A percentile compares a stretch with the other conserved stretches of the same genome.
Conservation (phyloP, 2,113 vertebrate genomes). For the Crypturellus undulatus region DNA sequence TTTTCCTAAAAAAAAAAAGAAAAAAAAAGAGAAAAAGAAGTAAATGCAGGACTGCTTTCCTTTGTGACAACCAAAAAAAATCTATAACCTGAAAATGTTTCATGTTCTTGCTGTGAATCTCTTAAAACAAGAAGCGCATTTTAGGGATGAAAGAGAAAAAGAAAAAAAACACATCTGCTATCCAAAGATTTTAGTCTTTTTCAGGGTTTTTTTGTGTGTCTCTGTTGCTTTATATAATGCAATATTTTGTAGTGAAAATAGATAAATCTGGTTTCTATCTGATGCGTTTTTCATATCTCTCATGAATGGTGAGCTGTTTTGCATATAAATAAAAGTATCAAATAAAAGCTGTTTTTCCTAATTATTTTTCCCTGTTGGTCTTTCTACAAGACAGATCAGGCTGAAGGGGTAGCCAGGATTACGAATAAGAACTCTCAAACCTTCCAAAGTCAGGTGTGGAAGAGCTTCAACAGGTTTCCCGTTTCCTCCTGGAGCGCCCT, state of each 20-base stretch:
- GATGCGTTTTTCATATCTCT: constrained; percentile 94
- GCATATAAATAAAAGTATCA: constrained; percentile 91
- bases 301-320: constrained; percentile 91
- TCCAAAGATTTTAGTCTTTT: constrained; percentile 99
- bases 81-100: constrained; percentile 84
- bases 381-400: neutral
- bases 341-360: constrained; percentile 78
- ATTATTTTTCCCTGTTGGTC: constrained; percentile 49
- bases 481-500: neutral
- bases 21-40: constrained; percentile 6
- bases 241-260: constrained; percentile 98
- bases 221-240: constrained; percentile 95
- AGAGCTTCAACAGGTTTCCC: constrained; percentile 57
- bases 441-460: fast-evolving
- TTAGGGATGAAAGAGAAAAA: constrained; percentile 80
- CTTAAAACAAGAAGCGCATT: constrained; percentile 86
- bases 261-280: constrained; percentile 95
- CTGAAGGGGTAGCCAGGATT: neutral
- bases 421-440: neutral
- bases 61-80: constrained; percentile 93
- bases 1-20: constrained; percentile 75
- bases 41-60: constrained; percentile 83
- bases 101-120: constrained; percentile 88
- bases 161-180: constrained; percentile 87
- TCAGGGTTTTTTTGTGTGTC: constrained; percentile 94